A percentile compares a stretch with the other conserved stretches of the same genome.
phyloP scores from a whole-genome alignment of 1,140 invertebrate genomes.

The Vollenhovia emeryi region DNA sequence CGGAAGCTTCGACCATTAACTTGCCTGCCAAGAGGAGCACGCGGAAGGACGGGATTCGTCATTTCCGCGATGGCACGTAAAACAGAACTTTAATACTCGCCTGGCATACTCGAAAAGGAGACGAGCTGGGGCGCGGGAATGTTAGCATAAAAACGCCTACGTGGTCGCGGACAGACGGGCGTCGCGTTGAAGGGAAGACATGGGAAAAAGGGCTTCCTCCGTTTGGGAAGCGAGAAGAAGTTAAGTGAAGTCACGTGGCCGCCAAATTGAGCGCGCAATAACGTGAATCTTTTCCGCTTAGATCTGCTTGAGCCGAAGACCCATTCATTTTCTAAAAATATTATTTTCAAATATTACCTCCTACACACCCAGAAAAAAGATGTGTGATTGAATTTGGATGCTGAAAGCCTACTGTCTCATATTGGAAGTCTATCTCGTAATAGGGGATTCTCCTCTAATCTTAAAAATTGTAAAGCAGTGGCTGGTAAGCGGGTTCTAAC shows the following conservation, averaged over 20 bases:
- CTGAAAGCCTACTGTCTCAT: too few relatives aligned
- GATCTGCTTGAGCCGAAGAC: neutral
- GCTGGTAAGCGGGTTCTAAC: neutral
- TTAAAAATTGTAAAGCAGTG: neutral
- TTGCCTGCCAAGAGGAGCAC: conserved; percentile 44
- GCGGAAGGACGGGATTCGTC: conserved; percentile 22
- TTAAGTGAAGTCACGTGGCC: neutral
- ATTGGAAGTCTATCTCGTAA: too few relatives aligned
- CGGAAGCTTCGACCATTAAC: conserved; percentile 63
- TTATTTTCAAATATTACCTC: neutral
- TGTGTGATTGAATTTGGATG: too few relatives aligned
- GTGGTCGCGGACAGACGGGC: conserved; percentile 59
- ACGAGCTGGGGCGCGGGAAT: conserved; percentile 48
- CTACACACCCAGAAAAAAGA: too few relatives aligned
- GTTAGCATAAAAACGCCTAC: conserved; percentile 70
- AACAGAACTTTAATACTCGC: conserved; percentile 72
- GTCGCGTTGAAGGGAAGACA: conserved; percentile 53
- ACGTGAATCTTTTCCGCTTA: neutral
- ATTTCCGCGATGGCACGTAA: conserved; percentile 61
- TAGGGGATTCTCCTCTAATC: too few relatives aligned
- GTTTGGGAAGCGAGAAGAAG: conserved; percentile 18
- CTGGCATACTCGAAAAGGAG: conserved; percentile 32
- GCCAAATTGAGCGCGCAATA: conserved; percentile 20
- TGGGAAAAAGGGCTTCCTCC: neutral
- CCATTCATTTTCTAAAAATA: neutral